Percentiles rank a stretch among this genome's conserved stretches.
Evolutionary conservation across 2,888 invertebrate species (phyloP).

Genomic region (Willowsia nigromaculata): DNA sequence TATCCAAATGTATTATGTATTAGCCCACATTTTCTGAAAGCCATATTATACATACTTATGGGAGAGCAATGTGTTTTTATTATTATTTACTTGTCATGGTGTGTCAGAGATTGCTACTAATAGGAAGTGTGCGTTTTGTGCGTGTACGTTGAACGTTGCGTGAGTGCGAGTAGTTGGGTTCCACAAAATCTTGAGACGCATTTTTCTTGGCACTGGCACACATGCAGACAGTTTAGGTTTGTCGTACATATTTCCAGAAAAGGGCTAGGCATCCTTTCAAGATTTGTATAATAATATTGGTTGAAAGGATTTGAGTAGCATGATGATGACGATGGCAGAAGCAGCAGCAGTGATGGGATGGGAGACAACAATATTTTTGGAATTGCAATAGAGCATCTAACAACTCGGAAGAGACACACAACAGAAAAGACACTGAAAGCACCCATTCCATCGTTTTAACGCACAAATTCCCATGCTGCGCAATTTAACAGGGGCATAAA

Average conservation of each 20-base stretch:
- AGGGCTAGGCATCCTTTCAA: not conserved
- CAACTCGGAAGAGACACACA: constrained; percentile 19
- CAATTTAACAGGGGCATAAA: constrained; percentile 42
- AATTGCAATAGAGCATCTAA: not conserved
- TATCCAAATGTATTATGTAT: not conserved
- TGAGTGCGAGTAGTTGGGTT: not conserved
- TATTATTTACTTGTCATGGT: constrained; percentile 53
- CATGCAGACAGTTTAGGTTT: not conserved
- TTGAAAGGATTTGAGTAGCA: not conserved
- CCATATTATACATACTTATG: not conserved
- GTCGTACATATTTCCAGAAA: not conserved
- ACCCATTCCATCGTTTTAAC: constrained; percentile 51
- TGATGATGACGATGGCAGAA: not conserved
- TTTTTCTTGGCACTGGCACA: constrained; percentile 61
- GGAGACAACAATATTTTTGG: not conserved
- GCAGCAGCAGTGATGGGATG: not conserved
- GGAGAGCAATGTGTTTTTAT: constrained; percentile 22
- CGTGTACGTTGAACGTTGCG: not conserved
- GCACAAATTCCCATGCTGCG: constrained; percentile 50
- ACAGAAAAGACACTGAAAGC: constrained; percentile 28
- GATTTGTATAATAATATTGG: not conserved
- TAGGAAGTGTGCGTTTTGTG: constrained; percentile 41
- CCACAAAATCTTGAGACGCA: constrained; percentile 22
- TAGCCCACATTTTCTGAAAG: constrained; percentile 16
- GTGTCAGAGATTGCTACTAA: constrained; percentile 44